phyloP scores from a whole-genome alignment of 1,140 invertebrate species.

The Pomacea maculata region DNA sequence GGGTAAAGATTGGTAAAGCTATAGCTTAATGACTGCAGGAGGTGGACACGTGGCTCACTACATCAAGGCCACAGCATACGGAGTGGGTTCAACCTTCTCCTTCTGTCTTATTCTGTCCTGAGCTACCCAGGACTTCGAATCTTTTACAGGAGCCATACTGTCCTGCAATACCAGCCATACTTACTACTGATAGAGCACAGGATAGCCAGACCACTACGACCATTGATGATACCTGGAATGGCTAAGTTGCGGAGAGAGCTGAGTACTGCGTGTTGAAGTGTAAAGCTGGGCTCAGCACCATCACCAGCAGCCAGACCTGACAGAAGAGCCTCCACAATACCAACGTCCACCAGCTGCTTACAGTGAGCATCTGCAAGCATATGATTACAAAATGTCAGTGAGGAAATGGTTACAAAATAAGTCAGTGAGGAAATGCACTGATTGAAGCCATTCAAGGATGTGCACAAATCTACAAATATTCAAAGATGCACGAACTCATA shows the following conservation, averaged over 20 bases:
- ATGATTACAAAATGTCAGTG: neutral
- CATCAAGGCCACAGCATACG: too few relatives aligned
- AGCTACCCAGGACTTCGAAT: neutral
- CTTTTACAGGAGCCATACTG: neutral
- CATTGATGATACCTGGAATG: constrained; percentile 71
- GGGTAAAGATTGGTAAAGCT: too few relatives aligned
- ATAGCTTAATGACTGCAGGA: too few relatives aligned
- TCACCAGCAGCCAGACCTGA: constrained; percentile 64
- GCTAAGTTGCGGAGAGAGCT: constrained; percentile 84
- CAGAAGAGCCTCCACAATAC: constrained; percentile 80
- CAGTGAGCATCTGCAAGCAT: constrained; percentile 77
- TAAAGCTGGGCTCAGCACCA: constrained; percentile 71
- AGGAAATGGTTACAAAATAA: too few relatives aligned
- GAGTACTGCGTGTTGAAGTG: constrained; percentile 83
- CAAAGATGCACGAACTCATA: neutral
- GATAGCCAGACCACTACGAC: too few relatives aligned
- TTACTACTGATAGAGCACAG: too few relatives aligned
- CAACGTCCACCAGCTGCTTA: constrained; percentile 81
- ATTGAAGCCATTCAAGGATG: neutral
- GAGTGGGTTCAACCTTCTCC: too few relatives aligned
- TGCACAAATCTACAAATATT: neutral
- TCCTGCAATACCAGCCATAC: too few relatives aligned
- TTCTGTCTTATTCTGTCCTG: too few relatives aligned
- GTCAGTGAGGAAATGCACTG: neutral
- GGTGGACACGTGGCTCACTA: too few relatives aligned